These are phyloP conservation scores for Pogonus chalceus DNA, from an alignment of 1,140 invertebrate genomes.

Conservation along the genomic window DNA sequence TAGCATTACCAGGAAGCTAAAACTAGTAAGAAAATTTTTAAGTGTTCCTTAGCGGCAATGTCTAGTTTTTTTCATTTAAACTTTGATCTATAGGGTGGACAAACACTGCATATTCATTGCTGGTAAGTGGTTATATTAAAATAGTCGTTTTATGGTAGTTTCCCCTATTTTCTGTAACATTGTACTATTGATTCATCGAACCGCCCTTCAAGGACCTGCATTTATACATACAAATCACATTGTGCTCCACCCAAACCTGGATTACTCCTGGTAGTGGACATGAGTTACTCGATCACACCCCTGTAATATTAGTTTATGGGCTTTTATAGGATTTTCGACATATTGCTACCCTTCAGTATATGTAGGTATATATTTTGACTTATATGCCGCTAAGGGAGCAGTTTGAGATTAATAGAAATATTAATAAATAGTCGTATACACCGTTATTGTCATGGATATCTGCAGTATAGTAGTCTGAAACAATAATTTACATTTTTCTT, in stretches of 20 bases:
- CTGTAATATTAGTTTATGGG: background rate
- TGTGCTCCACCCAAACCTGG: background rate
- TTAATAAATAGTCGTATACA: too few relatives aligned
- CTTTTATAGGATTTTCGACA: background rate
- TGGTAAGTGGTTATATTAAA: background rate
- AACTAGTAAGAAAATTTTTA: too few relatives aligned
- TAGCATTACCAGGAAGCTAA: too few relatives aligned
- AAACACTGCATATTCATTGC: background rate
- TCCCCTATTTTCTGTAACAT: background rate
- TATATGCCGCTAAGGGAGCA: too few relatives aligned
- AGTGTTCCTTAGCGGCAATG: too few relatives aligned
- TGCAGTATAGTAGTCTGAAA: too few relatives aligned
- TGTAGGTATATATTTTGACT: too few relatives aligned
- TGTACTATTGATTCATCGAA: constrained; percentile 2
- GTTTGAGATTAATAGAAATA: too few relatives aligned
- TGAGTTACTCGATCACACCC: background rate
- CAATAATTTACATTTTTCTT: too few relatives aligned
- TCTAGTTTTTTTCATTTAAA: too few relatives aligned
- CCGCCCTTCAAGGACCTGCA: background rate
- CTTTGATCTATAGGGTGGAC: too few relatives aligned
- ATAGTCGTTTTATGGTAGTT: constrained; percentile 3
- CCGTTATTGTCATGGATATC: too few relatives aligned
- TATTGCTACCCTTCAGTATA: background rate
- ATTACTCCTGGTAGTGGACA: background rate
- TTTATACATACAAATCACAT: constrained; percentile 5